phyloP scores from a whole-genome alignment of 2,888 invertebrate species.

The Hydroisotoma schaefferi region DNA sequence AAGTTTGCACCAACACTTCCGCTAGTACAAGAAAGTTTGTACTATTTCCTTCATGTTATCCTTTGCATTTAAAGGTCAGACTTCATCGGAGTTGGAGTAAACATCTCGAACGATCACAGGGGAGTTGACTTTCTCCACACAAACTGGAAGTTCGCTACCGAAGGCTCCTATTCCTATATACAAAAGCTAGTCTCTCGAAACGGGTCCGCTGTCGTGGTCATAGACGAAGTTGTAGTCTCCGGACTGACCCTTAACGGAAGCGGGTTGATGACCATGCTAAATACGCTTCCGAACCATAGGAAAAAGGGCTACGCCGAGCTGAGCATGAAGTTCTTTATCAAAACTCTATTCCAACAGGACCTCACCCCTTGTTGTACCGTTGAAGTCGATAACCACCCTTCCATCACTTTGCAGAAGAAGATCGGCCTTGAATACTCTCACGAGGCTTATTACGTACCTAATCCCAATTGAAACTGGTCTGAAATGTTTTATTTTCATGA shows the following conservation, averaged over 20 bases:
- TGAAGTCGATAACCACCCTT: not conserved
- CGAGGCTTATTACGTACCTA: conserved; percentile 1
- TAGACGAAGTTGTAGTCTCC: conserved; percentile 15
- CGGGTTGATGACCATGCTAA: conserved; percentile 23
- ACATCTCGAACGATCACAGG: conserved; percentile 10
- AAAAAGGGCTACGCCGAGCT: conserved; percentile 22
- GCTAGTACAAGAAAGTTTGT: no score
- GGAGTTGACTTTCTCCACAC: conserved; percentile 24
- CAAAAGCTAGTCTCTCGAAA: conserved; percentile 16
- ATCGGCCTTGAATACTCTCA: conserved; percentile 1
- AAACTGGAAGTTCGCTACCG: conserved; percentile 27
- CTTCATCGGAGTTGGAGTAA: conserved; percentile 14
- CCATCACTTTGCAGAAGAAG: conserved; percentile 4
- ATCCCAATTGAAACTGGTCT: no score
- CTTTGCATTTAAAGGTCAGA: not conserved
- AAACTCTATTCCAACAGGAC: not conserved
- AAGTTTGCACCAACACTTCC: no score
- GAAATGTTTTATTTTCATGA: no score
- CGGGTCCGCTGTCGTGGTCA: conserved; percentile 16
- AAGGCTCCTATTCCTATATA: conserved; percentile 18
- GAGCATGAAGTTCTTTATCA: conserved; percentile 22
- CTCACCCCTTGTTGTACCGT: conserved; percentile 10
- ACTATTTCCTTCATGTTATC: not conserved
- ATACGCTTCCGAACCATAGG: conserved; percentile 12
- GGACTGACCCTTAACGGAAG: conserved; percentile 22